Evolutionary conservation across 1,140 invertebrate genomes (phyloP).

Genomic region (Akabosia matsudoensis): DNA sequence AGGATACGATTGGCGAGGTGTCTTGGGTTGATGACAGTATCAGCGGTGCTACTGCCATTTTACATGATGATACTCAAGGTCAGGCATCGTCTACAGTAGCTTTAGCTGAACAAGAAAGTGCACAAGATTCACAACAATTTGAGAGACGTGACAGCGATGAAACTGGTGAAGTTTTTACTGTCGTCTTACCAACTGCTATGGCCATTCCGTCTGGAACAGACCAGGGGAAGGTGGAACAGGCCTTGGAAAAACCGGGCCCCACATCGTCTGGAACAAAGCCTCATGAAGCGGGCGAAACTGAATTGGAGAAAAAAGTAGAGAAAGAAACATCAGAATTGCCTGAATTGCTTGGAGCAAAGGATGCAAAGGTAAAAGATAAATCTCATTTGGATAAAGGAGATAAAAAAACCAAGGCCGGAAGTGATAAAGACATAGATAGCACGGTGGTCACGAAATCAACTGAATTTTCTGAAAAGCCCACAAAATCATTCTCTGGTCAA

Average conservation of each 20-base stretch:
- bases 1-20: neutral
- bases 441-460: too few species aligned
- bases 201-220: neutral
- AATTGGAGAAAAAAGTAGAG: neutral
- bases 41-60: neutral
- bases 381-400: too few species aligned
- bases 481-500: too few species aligned
- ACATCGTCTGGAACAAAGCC: neutral
- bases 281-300: neutral
- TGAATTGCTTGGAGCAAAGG: neutral
- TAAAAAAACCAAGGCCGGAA: too few species aligned
- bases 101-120: neutral
- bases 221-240: neutral
- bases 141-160: neutral
- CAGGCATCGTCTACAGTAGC: neutral
- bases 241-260: neutral
- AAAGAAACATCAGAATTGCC: neutral
- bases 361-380: too few species aligned
- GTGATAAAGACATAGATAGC: too few species aligned
- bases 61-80: neutral
- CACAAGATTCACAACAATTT: neutral
- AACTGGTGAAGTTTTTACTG: conserved; percentile 1
- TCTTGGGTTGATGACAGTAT: neutral
- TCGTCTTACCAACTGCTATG: neutral
- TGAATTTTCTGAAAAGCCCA: too few species aligned